Conservation (phyloP, 2,797 vertebrate genomes). For the Gymnoscopelus microlampas region DNA sequence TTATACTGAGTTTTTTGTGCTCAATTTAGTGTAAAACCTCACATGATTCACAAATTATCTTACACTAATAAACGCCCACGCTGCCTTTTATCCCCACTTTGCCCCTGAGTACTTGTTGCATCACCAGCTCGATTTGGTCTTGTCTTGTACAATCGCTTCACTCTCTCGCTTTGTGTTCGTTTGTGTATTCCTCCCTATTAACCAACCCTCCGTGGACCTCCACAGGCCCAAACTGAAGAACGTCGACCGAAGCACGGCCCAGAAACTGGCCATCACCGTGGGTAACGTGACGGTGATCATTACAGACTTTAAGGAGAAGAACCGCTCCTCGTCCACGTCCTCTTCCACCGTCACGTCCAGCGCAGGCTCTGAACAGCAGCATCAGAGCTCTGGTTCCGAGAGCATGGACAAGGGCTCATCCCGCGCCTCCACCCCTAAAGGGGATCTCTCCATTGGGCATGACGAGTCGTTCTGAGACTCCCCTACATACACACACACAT, state of each 20-base stretch:
- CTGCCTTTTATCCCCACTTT: constrained; percentile 47
- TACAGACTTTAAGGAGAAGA: constrained; percentile 99
- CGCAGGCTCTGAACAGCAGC: constrained; percentile 96
- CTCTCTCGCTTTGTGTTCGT: neutral
- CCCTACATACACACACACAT: neutral
- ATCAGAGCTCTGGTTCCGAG: constrained; percentile 99
- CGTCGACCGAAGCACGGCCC: constrained; percentile 96
- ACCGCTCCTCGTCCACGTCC: constrained; percentile 96
- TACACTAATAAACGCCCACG: constrained; percentile 67
- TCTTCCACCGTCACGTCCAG: constrained; percentile 99
- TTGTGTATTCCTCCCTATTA: neutral
- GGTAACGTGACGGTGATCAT: constrained; percentile 99
- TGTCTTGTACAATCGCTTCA: no score
- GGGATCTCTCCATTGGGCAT: constrained; percentile 92
- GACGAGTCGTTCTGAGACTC: constrained; percentile 94
- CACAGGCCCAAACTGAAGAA: constrained; percentile 98
- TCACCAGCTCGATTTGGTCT: constrained; percentile 66
- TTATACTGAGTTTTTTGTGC: constrained; percentile 31
- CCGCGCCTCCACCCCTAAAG: constrained; percentile 96
- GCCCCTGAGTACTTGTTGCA: constrained; percentile 58
- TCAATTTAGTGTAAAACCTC: constrained; percentile 52
- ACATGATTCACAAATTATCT: constrained; percentile 72
- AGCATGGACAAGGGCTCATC: constrained; percentile 99
- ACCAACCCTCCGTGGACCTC: neutral
- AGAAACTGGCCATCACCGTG: constrained; percentile 98